Conservation (phyloP, 2,797 vertebrate species). For the Esox masquinongy region DNA sequence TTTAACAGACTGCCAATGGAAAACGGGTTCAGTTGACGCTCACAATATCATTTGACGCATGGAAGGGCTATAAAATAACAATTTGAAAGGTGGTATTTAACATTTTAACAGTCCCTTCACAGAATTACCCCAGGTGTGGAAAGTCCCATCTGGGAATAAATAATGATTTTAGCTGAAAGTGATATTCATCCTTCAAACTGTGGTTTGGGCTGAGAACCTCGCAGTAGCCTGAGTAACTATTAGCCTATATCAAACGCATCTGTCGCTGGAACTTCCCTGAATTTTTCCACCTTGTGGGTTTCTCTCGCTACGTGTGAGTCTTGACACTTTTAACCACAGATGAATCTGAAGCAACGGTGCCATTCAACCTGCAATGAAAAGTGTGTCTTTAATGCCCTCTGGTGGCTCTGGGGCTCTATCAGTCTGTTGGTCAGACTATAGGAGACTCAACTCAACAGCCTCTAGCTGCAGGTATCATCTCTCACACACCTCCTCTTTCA, state of each 20-base stretch:
- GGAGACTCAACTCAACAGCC: no score
- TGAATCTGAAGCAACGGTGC: not conserved
- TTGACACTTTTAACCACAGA: not conserved
- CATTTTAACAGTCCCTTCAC: not conserved
- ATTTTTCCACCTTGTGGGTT: not conserved
- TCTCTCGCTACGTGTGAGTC: not conserved
- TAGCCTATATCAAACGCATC: not conserved
- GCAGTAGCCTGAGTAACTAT: not conserved
- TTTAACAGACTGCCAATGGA: not conserved
- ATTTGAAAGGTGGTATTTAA: slow-evolving; percentile 8
- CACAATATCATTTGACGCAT: not conserved
- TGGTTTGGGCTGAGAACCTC: not conserved
- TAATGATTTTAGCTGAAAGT: slow-evolving; percentile 57
- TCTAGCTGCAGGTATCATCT: no score
- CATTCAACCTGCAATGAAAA: not conserved
- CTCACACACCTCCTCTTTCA: no score
- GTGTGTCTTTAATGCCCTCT: not conserved
- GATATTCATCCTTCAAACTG: slow-evolving; percentile 11
- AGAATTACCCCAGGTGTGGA: slow-evolving; percentile 7
- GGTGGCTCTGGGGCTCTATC: not conserved
- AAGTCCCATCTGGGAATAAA: slow-evolving; percentile 22
- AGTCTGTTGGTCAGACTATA: not conserved
- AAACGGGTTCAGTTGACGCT: not conserved
- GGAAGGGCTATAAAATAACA: not conserved
- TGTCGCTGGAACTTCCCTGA: slow-evolving; percentile 19